Base-by-base conservation (phyloP, 2,797 vertebrate genomes). In the Taeniopygia guttata region DNA sequence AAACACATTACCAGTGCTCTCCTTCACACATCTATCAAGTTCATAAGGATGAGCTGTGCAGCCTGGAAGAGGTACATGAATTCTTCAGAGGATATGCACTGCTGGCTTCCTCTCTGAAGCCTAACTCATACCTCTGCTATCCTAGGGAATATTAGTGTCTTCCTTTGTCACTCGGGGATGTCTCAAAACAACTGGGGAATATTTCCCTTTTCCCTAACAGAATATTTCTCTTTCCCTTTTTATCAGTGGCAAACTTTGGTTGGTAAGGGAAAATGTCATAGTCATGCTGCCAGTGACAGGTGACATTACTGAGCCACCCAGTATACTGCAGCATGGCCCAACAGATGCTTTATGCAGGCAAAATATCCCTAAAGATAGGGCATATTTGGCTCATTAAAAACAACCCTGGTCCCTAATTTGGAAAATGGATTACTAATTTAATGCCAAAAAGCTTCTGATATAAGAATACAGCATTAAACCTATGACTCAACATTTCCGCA, bases 391-490 rank as follows among this genome's bases (percentile, higher is more conserved):
- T 42, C 68, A 36, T 34, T 32, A 27, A 74, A 48, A 77, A 43
- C 42, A 40, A 40, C 9, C 2, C 42, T 17, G 43, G 17, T 9
- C 87, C 38, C 45, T 52, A n/a, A 62, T 43, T 58, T 73, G 20
- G 58, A 34, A 32, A 46, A 43, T 2, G 16, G 38, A 16, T 21
- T 84, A 45, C 15, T 74, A 17, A 54, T 46, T 63, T 63, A 13
- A 85, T 10, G 27, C 40, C 30, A 22, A 91, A 69, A 76, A 40
- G 11, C 18, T 79, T 60, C 54, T 27, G n/a, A 40, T 30, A 13
- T 6, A 27, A 68, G n/a, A 80, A 54, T 20, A 62, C 0, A 2
- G 59, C 0, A 0, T n/a, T 34, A 74, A 51, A 23, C 5, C 30
- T 29, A 3, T 64, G 70, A 87, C 32, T 84, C 78, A 27, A 26